Percentiles rank a stretch among this genome's conserved stretches.
phyloP scores from a whole-genome alignment of 2,797 vertebrate genomes.

The Acanthis flammea region DNA sequence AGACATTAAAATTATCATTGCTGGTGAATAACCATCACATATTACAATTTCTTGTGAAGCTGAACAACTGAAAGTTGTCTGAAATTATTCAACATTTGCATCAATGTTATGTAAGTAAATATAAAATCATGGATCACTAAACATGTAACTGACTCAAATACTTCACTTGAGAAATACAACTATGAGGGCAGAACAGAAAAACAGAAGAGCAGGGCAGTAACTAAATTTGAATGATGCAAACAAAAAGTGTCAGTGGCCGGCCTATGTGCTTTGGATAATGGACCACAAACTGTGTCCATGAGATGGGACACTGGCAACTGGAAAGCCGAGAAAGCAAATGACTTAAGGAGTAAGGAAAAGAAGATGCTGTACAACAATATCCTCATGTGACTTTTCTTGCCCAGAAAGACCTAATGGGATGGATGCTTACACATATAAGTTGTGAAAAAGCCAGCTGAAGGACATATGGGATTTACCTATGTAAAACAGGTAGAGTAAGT shows the following conservation, averaged over 20 bases:
- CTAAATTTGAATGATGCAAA: not conserved
- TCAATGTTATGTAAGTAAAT: not conserved
- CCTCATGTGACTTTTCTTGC: not conserved
- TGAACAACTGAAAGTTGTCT: not conserved
- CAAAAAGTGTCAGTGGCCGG: not conserved
- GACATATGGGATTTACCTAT: not conserved
- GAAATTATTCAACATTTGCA: not conserved
- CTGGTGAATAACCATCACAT: not conserved
- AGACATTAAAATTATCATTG: not conserved
- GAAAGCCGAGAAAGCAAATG: not conserved
- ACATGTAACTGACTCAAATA: not conserved
- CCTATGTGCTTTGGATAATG: not conserved
- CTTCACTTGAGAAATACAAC: not conserved
- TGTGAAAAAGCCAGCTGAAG: not conserved
- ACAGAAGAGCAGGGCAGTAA: not conserved
- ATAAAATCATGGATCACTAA: not conserved
- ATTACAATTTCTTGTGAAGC: not conserved
- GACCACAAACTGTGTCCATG: accelerated
- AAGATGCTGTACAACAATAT: not conserved
- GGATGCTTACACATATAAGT: accelerated
- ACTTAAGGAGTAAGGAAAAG: not conserved
- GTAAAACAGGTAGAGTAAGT: not conserved
- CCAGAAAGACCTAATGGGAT: not conserved
- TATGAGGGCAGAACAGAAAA: too few species aligned
- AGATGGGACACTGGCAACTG: not conserved